phyloP scores from a whole-genome alignment of 2,888 invertebrate species.

The Adelognathus sp. region DNA sequence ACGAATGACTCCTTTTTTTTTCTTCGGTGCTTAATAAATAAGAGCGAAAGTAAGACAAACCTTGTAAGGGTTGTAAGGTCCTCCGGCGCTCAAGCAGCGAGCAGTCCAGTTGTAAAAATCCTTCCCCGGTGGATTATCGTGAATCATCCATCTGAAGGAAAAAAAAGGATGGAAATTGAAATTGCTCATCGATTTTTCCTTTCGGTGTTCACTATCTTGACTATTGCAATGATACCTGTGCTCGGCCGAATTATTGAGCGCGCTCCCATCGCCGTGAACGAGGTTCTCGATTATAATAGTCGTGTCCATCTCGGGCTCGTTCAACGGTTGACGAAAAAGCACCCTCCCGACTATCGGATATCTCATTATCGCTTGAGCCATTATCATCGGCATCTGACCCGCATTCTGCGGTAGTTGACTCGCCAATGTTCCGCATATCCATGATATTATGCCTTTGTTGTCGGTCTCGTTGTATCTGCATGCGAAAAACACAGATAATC shows the following conservation, averaged over 20 bases:
- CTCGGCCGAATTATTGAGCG: constrained; percentile 87
- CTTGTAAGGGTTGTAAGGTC: constrained; percentile 90
- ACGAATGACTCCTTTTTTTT: too few relatives aligned
- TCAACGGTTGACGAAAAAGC: constrained; percentile 90
- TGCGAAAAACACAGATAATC: neutral
- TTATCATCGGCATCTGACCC: constrained; percentile 88
- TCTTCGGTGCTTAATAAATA: too few relatives aligned
- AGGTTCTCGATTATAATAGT: constrained; percentile 91
- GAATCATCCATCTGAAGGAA: constrained; percentile 89
- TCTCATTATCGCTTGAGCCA: constrained; percentile 91
- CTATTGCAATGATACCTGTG: constrained; percentile 82
- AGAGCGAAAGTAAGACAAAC: constrained; percentile 74
- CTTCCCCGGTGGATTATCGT: constrained; percentile 89
- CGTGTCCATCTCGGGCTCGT: constrained; percentile 93
- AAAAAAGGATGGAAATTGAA: constrained; percentile 30
- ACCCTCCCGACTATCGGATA: constrained; percentile 95
- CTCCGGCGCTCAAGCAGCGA: constrained; percentile 91
- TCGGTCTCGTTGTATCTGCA: constrained; percentile 82
- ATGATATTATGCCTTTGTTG: constrained; percentile 81
- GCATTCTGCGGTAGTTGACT: constrained; percentile 86
- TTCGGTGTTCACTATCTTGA: too few relatives aligned
- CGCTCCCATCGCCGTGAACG: constrained; percentile 93
- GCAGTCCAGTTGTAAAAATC: constrained; percentile 96
- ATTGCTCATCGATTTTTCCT: too few relatives aligned
- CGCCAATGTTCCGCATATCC: constrained; percentile 86